Base-by-base conservation (phyloP, 2,888 invertebrate species). In the Lydus trimaculatus region DNA sequence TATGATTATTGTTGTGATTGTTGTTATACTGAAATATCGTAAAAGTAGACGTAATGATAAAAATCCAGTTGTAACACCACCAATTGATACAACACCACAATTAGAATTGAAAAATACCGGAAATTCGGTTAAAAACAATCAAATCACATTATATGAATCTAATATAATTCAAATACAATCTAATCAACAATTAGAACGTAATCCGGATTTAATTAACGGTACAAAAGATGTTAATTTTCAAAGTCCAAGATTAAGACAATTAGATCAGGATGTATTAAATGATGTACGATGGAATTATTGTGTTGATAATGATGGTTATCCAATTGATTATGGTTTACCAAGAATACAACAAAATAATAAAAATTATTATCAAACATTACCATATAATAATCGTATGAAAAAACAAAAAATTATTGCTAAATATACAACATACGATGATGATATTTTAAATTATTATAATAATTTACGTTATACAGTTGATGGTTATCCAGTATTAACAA, bases 201-300 rank as follows among this genome's bases (percentile, higher is more conserved):
- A 93, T 84, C 93, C 93, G 64, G 93, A 93, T 86, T 87, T 93
- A 82, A 91, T 93, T 83, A 92, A 91, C 84, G 92, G 92, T 81
- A 91, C 90, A 77, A 91, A 91, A 85, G 90, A 87, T 73, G 87
- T 87, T 2, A 87, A 87, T 28, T 79, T 83, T 75, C 84, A 36
- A 36, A 68, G 73, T 60, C 75, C 75, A 23, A 70, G 75, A 6
- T 17, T 59, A 23, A 6, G 31, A 15, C 61, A 61, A 15, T 74
- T 76, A 70, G 20, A 73, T 73, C 64, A 73, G 63, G 72, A 72
- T 64, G 70, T 74, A 58, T 73, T 71, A 70, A 73, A 73, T 63
- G 72, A 67, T 63, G 39, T 65, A 7, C 20, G 64, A 39, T 65
- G 64, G 64, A 36, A 69, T 36, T 76, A 91, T n/a, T 91, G 90